These are phyloP conservation scores for Peromyscus nudipes DNA, from an alignment of 2,797 vertebrate species.

Conservation along the genomic window DNA sequence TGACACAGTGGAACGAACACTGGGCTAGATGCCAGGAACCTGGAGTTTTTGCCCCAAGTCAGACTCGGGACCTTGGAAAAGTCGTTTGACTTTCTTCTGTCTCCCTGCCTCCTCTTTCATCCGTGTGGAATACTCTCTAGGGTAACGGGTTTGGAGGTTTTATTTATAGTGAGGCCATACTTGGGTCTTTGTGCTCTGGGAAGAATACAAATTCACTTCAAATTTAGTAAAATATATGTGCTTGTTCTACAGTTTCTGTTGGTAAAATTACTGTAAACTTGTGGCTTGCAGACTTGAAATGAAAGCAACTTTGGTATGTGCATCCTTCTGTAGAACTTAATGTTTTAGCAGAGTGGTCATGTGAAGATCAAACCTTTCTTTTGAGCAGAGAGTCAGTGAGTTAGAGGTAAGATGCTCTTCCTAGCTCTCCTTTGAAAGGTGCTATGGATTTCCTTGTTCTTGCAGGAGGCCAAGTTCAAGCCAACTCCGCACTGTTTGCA, in stretches of 20 bases:
- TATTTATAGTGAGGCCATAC: neutral
- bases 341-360: neutral
- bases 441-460: conserved; percentile 10
- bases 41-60: conserved; percentile 10
- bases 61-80: conserved; percentile 66
- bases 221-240: neutral
- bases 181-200: conserved; percentile 41
- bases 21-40: conserved; percentile 20
- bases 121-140: accelerated
- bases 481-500: neutral
- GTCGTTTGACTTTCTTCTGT: conserved; percentile 60
- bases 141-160: conserved; percentile 25
- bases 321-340: neutral
- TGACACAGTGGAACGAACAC: neutral
- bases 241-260: conserved; percentile 2
- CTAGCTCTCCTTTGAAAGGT: conserved; percentile 20
- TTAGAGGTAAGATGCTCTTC: conserved; percentile 15
- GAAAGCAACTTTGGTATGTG: neutral
- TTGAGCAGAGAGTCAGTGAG: neutral
- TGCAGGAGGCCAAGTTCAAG: neutral
- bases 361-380: conserved; percentile 7
- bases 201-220: conserved; percentile 27
- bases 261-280: neutral
- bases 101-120: neutral
- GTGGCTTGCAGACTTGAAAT: conserved; percentile 24